Percentiles rank a stretch among this genome's conserved stretches.
These are phyloP conservation scores for Cheilosia variabilis DNA, from an alignment of 2,888 invertebrate species.

Conservation along the genomic window DNA sequence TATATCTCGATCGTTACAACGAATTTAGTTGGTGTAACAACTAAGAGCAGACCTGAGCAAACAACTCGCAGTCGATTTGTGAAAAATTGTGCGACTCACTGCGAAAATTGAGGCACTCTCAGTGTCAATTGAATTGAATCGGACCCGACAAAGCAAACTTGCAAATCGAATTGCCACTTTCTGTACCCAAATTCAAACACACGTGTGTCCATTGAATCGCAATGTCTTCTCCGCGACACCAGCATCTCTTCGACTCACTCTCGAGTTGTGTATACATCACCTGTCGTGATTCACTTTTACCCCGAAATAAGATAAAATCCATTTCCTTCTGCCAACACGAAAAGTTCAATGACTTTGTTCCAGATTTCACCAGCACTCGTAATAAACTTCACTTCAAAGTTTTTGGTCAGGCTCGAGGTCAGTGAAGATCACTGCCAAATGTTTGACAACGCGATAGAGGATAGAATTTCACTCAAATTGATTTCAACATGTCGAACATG, in stretches of 20 bases:
- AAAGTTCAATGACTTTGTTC: slow-evolving; percentile 66
- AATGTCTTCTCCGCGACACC: not conserved
- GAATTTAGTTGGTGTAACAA: too few species aligned
- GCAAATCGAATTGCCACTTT: too few species aligned
- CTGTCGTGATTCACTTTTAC: slow-evolving; percentile 36
- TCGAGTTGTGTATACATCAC: slow-evolving; percentile 1
- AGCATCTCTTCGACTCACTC: slow-evolving; percentile 22
- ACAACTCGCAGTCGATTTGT: too few species aligned
- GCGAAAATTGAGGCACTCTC: too few species aligned
- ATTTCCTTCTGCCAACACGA: slow-evolving; percentile 21
- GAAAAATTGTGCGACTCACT: too few species aligned
- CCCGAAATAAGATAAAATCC: slow-evolving; percentile 14
- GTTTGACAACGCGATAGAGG: slow-evolving; percentile 8
- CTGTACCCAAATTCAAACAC: not conserved
- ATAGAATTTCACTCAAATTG: slow-evolving; percentile 42
- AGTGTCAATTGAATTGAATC: too few species aligned
- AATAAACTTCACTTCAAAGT: slow-evolving; percentile 53
- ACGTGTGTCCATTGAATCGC: not conserved
- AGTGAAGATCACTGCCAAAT: slow-evolving; percentile 48
- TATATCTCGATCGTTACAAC: too few species aligned
- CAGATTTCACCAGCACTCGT: slow-evolving; percentile 64
- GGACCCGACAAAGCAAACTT: too few species aligned
- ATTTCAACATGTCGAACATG: slow-evolving; percentile 36
- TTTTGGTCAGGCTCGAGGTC: slow-evolving; percentile 38
- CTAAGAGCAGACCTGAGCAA: too few species aligned